Conservation (phyloP, 2,113 vertebrate species). For the Numida meleagris region DNA sequence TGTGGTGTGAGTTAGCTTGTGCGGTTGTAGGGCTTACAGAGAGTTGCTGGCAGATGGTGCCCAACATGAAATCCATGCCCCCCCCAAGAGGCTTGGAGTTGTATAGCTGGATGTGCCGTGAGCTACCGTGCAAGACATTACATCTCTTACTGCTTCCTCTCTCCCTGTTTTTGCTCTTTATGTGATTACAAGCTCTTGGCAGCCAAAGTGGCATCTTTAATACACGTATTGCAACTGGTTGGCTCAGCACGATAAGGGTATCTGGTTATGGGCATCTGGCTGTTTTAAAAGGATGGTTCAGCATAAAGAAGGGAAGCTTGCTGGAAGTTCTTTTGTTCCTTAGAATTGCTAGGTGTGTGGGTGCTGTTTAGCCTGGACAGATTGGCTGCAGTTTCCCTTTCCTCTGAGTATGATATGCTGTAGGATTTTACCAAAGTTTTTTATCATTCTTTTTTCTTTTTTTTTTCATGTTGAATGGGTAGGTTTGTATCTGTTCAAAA, state of each 20-base stretch:
- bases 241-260: neutral
- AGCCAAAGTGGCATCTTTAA: accelerated
- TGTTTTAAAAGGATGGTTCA: neutral
- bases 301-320: neutral
- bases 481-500: neutral
- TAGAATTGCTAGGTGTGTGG: neutral
- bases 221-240: neutral
- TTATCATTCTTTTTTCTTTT: neutral
- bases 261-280: neutral
- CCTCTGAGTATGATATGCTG: neutral
- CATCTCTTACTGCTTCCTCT: neutral
- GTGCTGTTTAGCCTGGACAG: neutral
- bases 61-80: neutral
- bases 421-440: neutral
- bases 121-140: neutral
- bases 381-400: neutral
- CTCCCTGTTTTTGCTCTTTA: accelerated
- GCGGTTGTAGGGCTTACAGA: neutral
- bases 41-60: neutral
- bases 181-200: neutral
- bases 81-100: accelerated
- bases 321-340: neutral
- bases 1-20: accelerated
- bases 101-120: neutral
- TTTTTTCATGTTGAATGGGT: neutral